phyloP scores from a whole-genome alignment of 2,888 invertebrate genomes.

The Thereva nobilitata region DNA sequence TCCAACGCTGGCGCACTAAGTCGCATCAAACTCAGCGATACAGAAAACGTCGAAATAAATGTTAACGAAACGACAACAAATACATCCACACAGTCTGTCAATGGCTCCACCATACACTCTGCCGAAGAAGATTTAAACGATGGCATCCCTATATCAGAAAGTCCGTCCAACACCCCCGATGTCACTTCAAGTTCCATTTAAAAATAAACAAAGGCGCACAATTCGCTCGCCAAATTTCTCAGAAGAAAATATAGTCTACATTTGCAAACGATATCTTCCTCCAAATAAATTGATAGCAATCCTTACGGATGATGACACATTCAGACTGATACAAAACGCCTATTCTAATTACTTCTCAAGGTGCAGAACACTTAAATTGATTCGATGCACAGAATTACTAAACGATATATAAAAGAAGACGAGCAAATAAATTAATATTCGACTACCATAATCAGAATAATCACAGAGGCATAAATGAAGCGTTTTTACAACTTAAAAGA shows the following conservation, averaged over 20 bases:
- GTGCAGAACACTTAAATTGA: too few relatives aligned
- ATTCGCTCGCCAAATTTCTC: background rate
- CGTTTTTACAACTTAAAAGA: conserved; percentile 33
- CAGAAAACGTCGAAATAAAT: conserved; percentile 18
- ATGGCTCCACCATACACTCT: conserved; percentile 36
- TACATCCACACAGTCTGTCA: background rate
- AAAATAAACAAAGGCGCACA: conserved; percentile 19
- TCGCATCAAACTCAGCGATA: background rate
- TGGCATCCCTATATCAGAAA: conserved; percentile 39
- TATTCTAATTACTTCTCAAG: conserved; percentile 17
- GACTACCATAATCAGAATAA: conserved; percentile 41
- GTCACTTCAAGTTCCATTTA: conserved; percentile 11
- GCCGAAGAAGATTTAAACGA: conserved; percentile 36
- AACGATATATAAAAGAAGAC: conserved; percentile 38
- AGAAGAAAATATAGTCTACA: conserved; percentile 35
- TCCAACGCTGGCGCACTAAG: conserved; percentile 42
- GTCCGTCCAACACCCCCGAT: conserved; percentile 34
- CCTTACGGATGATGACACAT: conserved; percentile 32
- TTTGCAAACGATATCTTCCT: conserved; percentile 34
- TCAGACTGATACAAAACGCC: too few relatives aligned
- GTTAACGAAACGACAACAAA: conserved; percentile 1
- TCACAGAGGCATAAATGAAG: conserved; percentile 42
- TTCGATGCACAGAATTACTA: conserved; percentile 39
- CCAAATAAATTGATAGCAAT: conserved; percentile 39
- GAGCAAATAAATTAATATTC: conserved; percentile 40